A percentile compares a stretch with the other conserved stretches of the same genome.
phyloP scores from a whole-genome alignment of 2,797 vertebrate genomes.

The Octomys mimax region DNA sequence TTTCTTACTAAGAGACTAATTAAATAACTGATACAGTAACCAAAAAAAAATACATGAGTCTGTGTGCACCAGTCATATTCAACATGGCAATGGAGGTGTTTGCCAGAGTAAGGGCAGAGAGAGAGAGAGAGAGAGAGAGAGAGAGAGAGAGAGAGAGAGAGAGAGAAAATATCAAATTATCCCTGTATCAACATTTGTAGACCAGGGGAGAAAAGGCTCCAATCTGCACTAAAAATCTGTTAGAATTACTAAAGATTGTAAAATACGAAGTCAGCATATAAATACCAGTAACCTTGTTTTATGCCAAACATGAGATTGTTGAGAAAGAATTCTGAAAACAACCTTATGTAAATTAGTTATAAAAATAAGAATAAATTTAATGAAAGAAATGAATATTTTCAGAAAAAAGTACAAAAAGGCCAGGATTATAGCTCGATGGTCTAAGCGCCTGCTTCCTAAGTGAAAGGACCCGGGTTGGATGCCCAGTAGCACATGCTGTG shows the following conservation, averaged over 20 bases:
- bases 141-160: too few relatives aligned
- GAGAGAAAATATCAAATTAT: background rate
- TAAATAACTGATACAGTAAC: too few relatives aligned
- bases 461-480: too few relatives aligned
- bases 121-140: too few relatives aligned
- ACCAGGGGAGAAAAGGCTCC: background rate
- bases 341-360: background rate
- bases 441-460: too few relatives aligned
- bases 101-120: background rate
- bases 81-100: background rate
- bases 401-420: background rate
- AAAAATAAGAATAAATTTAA: background rate
- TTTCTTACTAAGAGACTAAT: too few relatives aligned
- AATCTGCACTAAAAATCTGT: background rate
- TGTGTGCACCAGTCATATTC: background rate
- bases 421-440: too few relatives aligned
- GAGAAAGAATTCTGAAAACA: background rate
- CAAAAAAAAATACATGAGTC: background rate
- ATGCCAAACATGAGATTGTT: background rate
- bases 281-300: background rate
- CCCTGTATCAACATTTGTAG: background rate
- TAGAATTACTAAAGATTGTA: background rate
- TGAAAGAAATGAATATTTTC: background rate
- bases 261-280: background rate
- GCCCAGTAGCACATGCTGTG: too few relatives aligned